These are phyloP conservation scores for Marasmarcha lunaedactyla DNA, from an alignment of 2,888 invertebrate genomes.

Conservation along the genomic window DNA sequence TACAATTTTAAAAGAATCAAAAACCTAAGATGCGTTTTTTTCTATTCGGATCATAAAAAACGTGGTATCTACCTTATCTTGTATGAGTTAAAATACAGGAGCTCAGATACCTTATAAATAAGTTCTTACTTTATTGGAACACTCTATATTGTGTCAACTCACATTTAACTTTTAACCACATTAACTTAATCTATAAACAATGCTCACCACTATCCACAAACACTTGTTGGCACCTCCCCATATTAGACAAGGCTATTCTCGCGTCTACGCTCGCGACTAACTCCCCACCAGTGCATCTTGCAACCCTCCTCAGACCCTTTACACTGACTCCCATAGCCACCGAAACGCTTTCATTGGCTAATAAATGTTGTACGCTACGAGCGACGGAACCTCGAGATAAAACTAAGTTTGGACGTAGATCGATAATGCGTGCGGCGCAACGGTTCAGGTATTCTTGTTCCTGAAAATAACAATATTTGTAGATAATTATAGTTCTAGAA, in stretches of 20 bases:
- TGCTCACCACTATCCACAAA: too few relatives aligned
- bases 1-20: too few relatives aligned
- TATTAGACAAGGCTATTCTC: conserved; percentile 81
- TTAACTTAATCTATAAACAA: too few relatives aligned
- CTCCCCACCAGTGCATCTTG: conserved; percentile 87
- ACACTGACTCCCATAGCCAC: conserved; percentile 86
- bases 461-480: conserved; percentile 41
- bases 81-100: too few relatives aligned
- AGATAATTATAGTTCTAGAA: too few relatives aligned
- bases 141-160: too few relatives aligned
- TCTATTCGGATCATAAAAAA: too few relatives aligned
- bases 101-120: too few relatives aligned
- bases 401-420: conserved; percentile 87
- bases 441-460: conserved; percentile 89
- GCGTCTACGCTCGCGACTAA: conserved; percentile 90
- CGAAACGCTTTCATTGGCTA: conserved; percentile 80
- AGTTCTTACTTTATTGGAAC: too few relatives aligned
- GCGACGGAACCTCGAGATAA: conserved; percentile 91
- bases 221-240: conserved; percentile 82
- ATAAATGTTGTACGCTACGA: conserved; percentile 87
- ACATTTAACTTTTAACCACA: too few relatives aligned
- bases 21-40: too few relatives aligned
- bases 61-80: too few relatives aligned
- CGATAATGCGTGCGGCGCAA: conserved; percentile 86
- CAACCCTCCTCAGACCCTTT: conserved; percentile 60